Conservation (phyloP, 2,113 vertebrate genomes). For the Lophochroa leadbeateri region DNA sequence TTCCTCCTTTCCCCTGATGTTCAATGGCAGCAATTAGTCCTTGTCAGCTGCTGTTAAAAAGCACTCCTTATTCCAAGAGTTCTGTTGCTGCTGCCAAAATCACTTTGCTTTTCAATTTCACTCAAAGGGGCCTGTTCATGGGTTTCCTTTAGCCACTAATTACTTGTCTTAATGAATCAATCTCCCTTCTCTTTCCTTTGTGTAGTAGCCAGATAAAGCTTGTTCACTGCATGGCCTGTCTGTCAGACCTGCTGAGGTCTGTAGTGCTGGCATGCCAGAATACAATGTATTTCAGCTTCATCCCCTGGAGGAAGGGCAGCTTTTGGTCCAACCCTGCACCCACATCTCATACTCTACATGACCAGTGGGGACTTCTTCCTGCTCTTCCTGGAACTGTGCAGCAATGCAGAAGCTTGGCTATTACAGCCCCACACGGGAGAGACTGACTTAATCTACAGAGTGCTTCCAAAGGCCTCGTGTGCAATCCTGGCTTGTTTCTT, state of each 20-base stretch:
- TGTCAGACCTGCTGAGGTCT: background rate
- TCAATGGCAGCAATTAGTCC: slow-evolving; percentile 1
- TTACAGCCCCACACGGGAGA: background rate
- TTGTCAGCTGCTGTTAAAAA: slow-evolving; percentile 9
- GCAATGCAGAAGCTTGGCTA: background rate
- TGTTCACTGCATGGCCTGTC: background rate
- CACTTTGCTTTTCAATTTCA: background rate
- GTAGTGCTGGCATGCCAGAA: background rate
- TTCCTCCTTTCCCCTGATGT: background rate
- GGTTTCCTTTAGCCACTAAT: background rate
- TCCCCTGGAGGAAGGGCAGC: background rate
- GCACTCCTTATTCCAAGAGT: background rate
- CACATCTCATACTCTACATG: background rate
- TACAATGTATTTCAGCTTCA: background rate
- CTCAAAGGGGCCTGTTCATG: background rate
- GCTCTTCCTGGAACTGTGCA: background rate
- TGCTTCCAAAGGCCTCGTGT: background rate
- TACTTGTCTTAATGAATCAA: background rate
- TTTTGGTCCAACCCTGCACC: background rate
- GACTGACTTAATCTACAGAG: background rate
- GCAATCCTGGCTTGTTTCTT: background rate
- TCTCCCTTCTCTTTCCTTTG: background rate
- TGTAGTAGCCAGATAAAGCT: background rate
- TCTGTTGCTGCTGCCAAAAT: background rate
- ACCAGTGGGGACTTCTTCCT: background rate